A percentile compares a stretch with the other conserved stretches of the same genome.
Evolutionary conservation across 2,797 vertebrate genomes (phyloP).

Genomic region (Diceros bicornis): DNA sequence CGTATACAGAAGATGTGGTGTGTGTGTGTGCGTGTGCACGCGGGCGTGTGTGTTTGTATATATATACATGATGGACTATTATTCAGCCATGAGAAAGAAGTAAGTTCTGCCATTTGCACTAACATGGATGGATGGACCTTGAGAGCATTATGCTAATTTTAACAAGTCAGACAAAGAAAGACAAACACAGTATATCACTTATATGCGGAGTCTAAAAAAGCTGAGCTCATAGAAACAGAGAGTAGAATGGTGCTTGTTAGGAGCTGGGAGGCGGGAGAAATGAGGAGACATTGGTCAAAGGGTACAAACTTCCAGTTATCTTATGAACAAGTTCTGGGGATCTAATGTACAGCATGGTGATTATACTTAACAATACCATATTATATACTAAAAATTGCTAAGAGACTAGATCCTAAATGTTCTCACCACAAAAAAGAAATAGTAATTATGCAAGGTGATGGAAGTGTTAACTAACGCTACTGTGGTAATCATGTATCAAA

Average conservation of each 20-base stretch:
- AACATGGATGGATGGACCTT: neutral
- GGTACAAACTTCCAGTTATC: no score
- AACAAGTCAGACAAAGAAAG: neutral
- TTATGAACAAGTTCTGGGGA: no score
- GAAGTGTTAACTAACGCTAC: neutral
- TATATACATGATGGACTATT: neutral
- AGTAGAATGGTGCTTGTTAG: no score
- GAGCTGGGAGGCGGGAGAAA: no score
- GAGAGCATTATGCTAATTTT: neutral
- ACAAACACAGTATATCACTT: neutral
- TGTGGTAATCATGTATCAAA: neutral
- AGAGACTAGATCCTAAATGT: neutral
- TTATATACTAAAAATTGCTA: neutral
- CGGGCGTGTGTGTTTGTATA: no score
- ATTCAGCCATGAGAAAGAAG: neutral
- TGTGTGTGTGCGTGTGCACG: no score
- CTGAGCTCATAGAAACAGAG: neutral
- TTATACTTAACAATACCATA: no score
- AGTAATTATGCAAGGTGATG: neutral
- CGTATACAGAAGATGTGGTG: neutral
- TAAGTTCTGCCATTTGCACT: neutral
- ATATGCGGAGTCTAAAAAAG: neutral
- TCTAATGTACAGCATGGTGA: no score
- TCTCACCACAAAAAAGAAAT: neutral
- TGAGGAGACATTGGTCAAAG: no score